Evolutionary conservation across 2,797 vertebrate species (phyloP).

Genomic region (Syndactyla subalaris): DNA sequence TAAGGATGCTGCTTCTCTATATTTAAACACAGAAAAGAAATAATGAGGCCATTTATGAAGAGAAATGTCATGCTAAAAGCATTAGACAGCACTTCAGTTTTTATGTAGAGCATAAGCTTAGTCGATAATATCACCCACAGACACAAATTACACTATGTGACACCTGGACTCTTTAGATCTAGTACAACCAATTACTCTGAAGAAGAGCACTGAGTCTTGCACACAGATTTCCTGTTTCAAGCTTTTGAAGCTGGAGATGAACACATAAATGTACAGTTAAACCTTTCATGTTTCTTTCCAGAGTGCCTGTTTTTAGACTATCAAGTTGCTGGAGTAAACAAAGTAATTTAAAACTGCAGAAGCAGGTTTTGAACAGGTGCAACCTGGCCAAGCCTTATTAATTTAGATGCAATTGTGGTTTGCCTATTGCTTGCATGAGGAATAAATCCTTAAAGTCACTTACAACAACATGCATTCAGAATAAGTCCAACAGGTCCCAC

Average conservation of each 20-base stretch:
- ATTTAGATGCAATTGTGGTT: background rate
- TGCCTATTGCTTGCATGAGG: background rate
- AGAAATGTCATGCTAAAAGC: background rate
- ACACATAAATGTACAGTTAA: background rate
- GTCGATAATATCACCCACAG: background rate
- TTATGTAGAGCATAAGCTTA: background rate
- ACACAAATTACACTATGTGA: background rate
- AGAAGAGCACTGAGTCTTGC: background rate
- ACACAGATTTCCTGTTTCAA: background rate
- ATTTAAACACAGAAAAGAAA: conserved; percentile 3
- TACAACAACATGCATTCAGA: background rate
- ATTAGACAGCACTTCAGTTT: background rate
- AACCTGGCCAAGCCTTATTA: background rate
- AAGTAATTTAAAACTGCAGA: background rate
- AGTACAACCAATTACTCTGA: background rate
- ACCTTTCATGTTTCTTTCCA: background rate
- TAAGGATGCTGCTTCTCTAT: background rate
- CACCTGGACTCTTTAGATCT: background rate
- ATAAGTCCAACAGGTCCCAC: background rate
- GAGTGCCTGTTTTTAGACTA: background rate
- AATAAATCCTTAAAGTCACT: background rate
- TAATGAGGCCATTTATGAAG: conserved; percentile 3
- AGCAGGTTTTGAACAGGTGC: background rate
- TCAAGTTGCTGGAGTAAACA: background rate
- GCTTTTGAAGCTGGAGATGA: conserved; percentile 3